Percentiles rank a stretch among this genome's conserved stretches.
Evolutionary conservation across 2,888 invertebrate species (phyloP).

Genomic region (Pseudococcus jackbeardsleyi): DNA sequence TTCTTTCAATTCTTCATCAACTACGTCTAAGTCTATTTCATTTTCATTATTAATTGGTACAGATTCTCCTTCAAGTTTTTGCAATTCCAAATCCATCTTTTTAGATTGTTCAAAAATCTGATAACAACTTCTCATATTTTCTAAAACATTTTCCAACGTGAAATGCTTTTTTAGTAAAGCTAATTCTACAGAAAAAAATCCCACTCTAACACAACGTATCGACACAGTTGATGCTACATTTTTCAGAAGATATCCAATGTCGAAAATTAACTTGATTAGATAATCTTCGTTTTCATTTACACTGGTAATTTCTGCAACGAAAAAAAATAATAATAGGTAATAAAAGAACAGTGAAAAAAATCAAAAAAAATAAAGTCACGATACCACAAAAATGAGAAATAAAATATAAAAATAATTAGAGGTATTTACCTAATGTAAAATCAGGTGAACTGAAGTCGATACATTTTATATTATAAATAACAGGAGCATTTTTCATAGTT

Average conservation of each 20-base stretch:
- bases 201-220: slow-evolving; percentile 85
- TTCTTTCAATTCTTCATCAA: not conserved
- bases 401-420: no score
- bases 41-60: not conserved
- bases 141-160: slow-evolving; percentile 78
- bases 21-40: not conserved
- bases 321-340: slow-evolving; percentile 66
- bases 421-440: slow-evolving; percentile 81
- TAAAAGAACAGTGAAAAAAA: not conserved
- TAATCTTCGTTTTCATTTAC: slow-evolving; percentile 87
- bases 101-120: slow-evolving; percentile 39
- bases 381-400: no score
- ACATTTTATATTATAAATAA: slow-evolving; percentile 89
- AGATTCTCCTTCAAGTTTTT: not conserved
- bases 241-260: slow-evolving; percentile 84
- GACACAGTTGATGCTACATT: slow-evolving; percentile 85
- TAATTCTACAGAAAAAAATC: slow-evolving; percentile 82
- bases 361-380: no score
- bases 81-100: not conserved
- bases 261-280: slow-evolving; percentile 83
- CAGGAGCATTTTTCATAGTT: slow-evolving; percentile 76
- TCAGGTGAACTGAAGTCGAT: slow-evolving; percentile 84
- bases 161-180: slow-evolving; percentile 88
- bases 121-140: slow-evolving; percentile 76
- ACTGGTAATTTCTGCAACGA: slow-evolving; percentile 82